Conservation (phyloP, 2,888 invertebrate genomes). For the Elysia crispata region DNA sequence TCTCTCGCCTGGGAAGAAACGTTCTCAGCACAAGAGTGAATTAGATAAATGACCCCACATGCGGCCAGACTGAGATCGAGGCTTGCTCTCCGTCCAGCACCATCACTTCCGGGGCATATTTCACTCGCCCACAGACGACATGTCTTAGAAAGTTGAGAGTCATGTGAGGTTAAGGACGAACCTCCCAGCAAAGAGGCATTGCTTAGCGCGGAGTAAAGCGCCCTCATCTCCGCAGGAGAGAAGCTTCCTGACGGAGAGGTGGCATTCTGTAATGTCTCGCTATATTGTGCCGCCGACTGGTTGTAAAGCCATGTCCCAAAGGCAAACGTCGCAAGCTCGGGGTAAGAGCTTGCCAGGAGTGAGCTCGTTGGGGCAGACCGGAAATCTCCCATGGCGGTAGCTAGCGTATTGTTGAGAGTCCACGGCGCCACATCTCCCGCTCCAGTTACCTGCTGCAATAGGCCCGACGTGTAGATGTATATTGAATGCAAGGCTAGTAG, state of each 20-base stretch:
- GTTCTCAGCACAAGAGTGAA: conserved; percentile 30
- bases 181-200: conserved; percentile 47
- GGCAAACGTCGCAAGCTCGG: conserved; percentile 23
- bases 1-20: neutral
- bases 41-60: conserved; percentile 47
- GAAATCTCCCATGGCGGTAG: conserved; percentile 43
- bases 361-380: neutral
- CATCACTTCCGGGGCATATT: conserved; percentile 3
- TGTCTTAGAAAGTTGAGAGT: neutral
- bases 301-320: conserved; percentile 47
- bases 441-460: neutral
- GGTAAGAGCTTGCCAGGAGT: neutral
- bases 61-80: neutral
- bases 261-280: neutral
- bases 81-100: neutral
- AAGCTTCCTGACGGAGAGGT: conserved; percentile 5
- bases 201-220: conserved; percentile 39
- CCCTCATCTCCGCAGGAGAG: conserved; percentile 29
- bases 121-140: conserved; percentile 25
- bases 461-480: neutral
- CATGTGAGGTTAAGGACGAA: neutral
- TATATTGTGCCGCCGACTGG: neutral
- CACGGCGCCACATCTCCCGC: too few relatives aligned
- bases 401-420: neutral
- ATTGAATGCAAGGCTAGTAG: conserved; percentile 22